Evolutionary conservation across 2,797 vertebrate genomes (phyloP).

Genomic region (Emys orbicularis): DNA sequence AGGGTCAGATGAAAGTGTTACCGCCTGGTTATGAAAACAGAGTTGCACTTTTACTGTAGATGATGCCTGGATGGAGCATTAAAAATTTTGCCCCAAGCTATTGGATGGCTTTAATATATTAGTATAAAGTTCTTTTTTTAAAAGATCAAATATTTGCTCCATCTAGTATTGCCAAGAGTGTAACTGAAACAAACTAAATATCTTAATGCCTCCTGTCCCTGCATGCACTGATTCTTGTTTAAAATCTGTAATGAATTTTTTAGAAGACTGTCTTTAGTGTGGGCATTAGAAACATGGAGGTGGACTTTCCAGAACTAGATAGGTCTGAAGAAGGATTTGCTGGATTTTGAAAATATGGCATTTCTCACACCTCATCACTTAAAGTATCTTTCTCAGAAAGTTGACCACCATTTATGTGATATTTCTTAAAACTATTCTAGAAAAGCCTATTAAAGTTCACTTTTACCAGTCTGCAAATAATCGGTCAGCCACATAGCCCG

Average conservation of each 20-base stretch:
- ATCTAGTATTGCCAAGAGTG: neutral
- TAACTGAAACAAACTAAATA: neutral
- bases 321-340: conserved; percentile 34
- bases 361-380: conserved; percentile 43
- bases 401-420: neutral
- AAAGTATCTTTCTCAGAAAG: neutral
- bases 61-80: neutral
- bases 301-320: conserved; percentile 17
- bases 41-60: neutral
- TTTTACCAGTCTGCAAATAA: neutral
- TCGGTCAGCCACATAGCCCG: neutral
- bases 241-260: conserved; percentile 25
- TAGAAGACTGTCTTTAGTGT: neutral
- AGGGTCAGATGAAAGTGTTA: neutral
- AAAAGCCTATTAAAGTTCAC: neutral
- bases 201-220: neutral
- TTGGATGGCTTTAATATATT: neutral
- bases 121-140: neutral
- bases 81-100: neutral
- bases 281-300: neutral
- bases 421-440: neutral
- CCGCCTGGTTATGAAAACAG: neutral
- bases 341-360: neutral
- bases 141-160: neutral
- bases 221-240: conserved; percentile 4